Conservation (phyloP, 2,797 vertebrate species). For the Ceryle rudis region DNA sequence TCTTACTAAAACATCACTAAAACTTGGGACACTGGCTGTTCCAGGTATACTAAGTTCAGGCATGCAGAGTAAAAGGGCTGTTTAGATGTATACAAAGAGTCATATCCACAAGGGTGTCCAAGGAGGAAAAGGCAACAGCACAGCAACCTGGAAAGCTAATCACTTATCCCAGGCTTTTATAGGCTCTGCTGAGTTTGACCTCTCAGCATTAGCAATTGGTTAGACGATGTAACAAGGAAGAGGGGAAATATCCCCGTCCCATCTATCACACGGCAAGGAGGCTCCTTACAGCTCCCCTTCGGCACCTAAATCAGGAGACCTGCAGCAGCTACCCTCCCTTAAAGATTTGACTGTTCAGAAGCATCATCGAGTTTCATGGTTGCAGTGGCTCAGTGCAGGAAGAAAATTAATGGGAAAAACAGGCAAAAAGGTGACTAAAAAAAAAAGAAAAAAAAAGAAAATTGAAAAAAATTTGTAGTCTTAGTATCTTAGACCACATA, state of each 20-base stretch:
- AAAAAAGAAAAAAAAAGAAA: background rate
- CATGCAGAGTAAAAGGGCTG: background rate
- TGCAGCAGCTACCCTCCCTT: background rate
- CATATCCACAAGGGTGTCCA: background rate
- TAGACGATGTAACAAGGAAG: background rate
- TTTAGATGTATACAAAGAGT: background rate
- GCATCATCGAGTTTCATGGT: background rate
- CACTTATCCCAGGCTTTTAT: background rate
- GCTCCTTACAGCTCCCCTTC: slow-evolving; percentile 1
- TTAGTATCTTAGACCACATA: slow-evolving; percentile 68
- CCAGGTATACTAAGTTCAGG: background rate
- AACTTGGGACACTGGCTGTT: background rate
- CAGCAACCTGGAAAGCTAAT: background rate
- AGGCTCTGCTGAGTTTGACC: background rate
- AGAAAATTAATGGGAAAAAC: slow-evolving; percentile 54
- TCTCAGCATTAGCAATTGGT: background rate
- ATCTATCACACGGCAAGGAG: background rate
- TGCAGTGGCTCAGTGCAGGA: slow-evolving; percentile 50
- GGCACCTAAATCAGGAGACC: background rate
- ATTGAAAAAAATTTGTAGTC: background rate
- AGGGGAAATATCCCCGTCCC: background rate
- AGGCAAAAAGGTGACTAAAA: slow-evolving; percentile 49
- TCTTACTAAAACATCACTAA: background rate
- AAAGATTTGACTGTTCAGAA: background rate
- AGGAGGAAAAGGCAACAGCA: background rate